Evolutionary conservation across 2,888 invertebrate genomes (phyloP).

Genomic region (Drosophila anomalipes): DNA sequence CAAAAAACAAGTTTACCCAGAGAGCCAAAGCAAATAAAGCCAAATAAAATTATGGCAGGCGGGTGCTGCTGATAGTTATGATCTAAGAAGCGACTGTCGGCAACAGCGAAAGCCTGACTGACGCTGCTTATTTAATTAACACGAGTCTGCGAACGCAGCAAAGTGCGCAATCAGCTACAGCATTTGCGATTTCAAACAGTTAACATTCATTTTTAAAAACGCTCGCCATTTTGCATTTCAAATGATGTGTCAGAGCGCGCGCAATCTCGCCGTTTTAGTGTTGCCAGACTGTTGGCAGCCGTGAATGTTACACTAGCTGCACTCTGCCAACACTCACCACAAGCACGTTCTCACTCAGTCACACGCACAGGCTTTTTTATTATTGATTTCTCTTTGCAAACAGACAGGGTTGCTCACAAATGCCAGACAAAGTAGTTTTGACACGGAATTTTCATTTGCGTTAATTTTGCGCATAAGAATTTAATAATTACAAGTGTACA

Average conservation of each 20-base stretch:
- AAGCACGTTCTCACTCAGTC: slow-evolving; percentile 13
- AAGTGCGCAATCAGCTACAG: slow-evolving; percentile 31
- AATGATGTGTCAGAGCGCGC: slow-evolving; percentile 5
- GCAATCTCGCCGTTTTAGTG: not conserved
- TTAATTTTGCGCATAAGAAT: slow-evolving; percentile 68
- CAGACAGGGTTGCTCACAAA: slow-evolving; percentile 53
- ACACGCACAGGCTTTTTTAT: slow-evolving; percentile 10
- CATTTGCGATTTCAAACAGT: slow-evolving; percentile 7
- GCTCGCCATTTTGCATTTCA: not conserved
- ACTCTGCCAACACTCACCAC: slow-evolving; percentile 23
- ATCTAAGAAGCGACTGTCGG: slow-evolving; percentile 56
- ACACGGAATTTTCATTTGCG: slow-evolving; percentile 61
- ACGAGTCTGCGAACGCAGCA: slow-evolving; percentile 54
- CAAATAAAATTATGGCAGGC: slow-evolving; percentile 36
- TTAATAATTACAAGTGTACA: slow-evolving; percentile 18
- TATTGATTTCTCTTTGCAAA: slow-evolving; percentile 66
- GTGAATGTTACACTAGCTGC: slow-evolving; percentile 7
- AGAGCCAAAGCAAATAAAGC: slow-evolving; percentile 36
- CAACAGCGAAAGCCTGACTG: slow-evolving; percentile 29
- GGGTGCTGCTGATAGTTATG: slow-evolving; percentile 46
- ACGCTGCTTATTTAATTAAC: slow-evolving; percentile 70
- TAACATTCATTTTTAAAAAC: slow-evolving; percentile 7
- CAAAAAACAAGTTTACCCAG: slow-evolving; percentile 66
- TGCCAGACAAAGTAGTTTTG: slow-evolving; percentile 61
- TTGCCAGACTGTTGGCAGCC: slow-evolving; percentile 34